Evolutionary conservation across 2,797 vertebrate genomes (phyloP), one percentile per base, ranked within the genome.

Genomic region (Etheostoma perlongum): DNA sequence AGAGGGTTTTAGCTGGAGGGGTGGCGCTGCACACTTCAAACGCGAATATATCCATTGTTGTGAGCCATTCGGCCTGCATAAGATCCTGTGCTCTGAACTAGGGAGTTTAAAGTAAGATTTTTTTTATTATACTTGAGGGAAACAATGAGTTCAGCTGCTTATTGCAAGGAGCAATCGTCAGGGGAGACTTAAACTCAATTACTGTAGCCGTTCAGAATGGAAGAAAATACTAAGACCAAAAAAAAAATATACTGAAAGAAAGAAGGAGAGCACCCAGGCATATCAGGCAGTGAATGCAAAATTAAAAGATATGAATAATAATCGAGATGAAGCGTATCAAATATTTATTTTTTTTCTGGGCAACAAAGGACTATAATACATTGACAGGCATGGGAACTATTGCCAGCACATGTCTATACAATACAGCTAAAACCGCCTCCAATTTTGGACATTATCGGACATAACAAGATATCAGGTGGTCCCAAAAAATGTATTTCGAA

Each of bases 301-400:
- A 84, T 85, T 89, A 93, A 90, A 91, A 88, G 78, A 92, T 90
- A 88, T 91, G 86, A 93, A 94, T 91, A 93, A 97, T 94, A 93
- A 97, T 97, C 96, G 95, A 99, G 97, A 98, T 99, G 98, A 99
- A 99, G 97, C 96, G 97, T 99, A 99, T 99, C 98, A 99, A 99
- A 99, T 99, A 99, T 99, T 99, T 99, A 99, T 99, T 99, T 96
- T 95, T 90, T 98, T 98, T 97, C 97, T 98, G 97, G 97, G 97
- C 96, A 99, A 99, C 98, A 99, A 98, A 98, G 96, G 96, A 96
- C 97, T 99, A 98, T 98, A 97, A 98, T 99, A 99, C 98, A 99
- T 98, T 97, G 97, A 98, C 96, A 99, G 97, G 96, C 97, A 97
- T 97, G 96, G 96, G 96, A 96, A 97, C 95, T 96, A 97, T 97